Percentiles rank a stretch among this genome's conserved stretches.
These are phyloP conservation scores for Sphyrna mokarran DNA, from an alignment of 2,113 vertebrate genomes.

Conservation along the genomic window DNA sequence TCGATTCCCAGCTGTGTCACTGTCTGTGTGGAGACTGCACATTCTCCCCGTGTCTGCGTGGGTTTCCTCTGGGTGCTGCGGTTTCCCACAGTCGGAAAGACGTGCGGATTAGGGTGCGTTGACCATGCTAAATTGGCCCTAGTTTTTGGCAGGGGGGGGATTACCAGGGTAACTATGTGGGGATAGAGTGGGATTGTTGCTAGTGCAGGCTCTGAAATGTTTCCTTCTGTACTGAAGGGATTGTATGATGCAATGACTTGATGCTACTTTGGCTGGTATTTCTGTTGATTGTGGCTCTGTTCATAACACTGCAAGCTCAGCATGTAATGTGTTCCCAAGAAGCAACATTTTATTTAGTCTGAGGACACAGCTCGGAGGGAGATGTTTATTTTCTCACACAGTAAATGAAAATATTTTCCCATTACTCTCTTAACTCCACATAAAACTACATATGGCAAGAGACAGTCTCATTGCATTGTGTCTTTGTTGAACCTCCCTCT, in stretches of 20 bases:
- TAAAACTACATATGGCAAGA: background rate
- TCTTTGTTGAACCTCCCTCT: background rate
- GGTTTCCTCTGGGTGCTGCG: too few relatives aligned
- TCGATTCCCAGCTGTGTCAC: too few relatives aligned
- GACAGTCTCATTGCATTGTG: background rate
- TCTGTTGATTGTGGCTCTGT: background rate
- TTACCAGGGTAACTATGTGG: too few relatives aligned
- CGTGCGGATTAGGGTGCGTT: too few relatives aligned
- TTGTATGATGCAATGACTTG: background rate
- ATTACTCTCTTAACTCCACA: background rate
- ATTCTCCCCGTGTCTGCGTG: too few relatives aligned
- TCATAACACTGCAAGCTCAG: background rate
- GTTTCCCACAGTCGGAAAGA: too few relatives aligned
- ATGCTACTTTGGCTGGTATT: background rate
- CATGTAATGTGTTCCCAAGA: background rate
- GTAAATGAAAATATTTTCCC: background rate
- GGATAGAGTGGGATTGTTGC: too few relatives aligned
- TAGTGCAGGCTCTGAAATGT: too few relatives aligned
- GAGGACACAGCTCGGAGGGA: background rate
- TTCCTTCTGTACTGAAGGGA: too few relatives aligned
- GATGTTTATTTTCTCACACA: background rate
- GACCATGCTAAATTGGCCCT: too few relatives aligned
- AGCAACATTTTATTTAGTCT: background rate
- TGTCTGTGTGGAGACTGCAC: too few relatives aligned
- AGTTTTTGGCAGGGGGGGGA: too few relatives aligned